Base-by-base conservation (phyloP, 2,888 invertebrate genomes). In the Pegoplata infirma region DNA sequence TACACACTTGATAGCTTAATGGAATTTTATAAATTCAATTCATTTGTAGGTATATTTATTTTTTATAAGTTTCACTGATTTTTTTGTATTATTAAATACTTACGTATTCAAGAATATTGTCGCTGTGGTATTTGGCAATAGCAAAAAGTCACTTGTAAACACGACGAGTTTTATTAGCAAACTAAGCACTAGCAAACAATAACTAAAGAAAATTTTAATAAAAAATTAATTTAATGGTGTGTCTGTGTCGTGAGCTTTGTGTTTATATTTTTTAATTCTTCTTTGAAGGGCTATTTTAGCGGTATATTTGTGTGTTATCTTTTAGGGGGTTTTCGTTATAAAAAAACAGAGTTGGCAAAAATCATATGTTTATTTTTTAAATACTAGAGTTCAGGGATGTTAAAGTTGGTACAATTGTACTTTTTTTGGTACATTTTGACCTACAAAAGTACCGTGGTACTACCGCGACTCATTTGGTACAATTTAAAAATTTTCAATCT, bases 81-180 rank as follows among this genome's bases (percentile, higher is more conserved):
- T 40, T 40, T n/a, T n/a, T n/a, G 12, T 40, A 14, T n/a, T 40
- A 40, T n/a, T 40, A n/a, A 58, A 64, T 53, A 61, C 66, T 71
- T 77, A 77, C 76, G 72, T 67, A 56, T 67, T 56, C 76, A 63
- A 63, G 36, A 47, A 23, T 61, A 14, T 63, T 40, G 17, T 46
- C 49, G 46, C 23, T 7, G 12, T 17, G 6, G 6, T 19, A 10
- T 12, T 16, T 16, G 19, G 14, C 23, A 14, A 36, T 19, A 25
- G 16, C 25, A 46, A n/a, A 23, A 46, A n/a, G 0, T 10, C 46
- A 51, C 59, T 66, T 61, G 21, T 25, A 49, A 10, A 12, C 68
- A 28, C 55, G 19, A 2, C 66, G 53, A 66, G 68, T 63, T 75
- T 56, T 61, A 61, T 66, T 71, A 36, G 55, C 61, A 71, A 71